A percentile compares a stretch with the other conserved stretches of the same genome.
These are phyloP conservation scores for Aphis craccivora DNA, from an alignment of 1,140 invertebrate genomes.

Conservation along the genomic window DNA sequence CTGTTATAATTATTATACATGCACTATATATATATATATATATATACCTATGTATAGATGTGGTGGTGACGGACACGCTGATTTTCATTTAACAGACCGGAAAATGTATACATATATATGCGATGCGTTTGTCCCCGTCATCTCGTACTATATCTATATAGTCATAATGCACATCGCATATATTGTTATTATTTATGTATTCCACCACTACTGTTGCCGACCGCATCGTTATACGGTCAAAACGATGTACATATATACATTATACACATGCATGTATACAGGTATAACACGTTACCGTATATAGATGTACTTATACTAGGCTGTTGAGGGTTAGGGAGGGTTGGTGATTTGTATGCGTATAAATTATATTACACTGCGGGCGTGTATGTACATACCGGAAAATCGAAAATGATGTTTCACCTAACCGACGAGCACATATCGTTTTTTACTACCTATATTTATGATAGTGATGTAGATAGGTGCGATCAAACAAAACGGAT, in stretches of 20 bases:
- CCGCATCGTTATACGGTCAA: not conserved
- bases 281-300: not conserved
- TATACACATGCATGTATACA: not conserved
- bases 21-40: not conserved
- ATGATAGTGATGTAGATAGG: not conserved
- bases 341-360: not conserved
- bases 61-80: not conserved
- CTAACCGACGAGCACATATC: not conserved
- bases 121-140: not conserved
- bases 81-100: slow-evolving; percentile 53
- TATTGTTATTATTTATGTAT: not conserved
- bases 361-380: not conserved
- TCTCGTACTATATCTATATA: not conserved
- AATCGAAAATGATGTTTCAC: not conserved
- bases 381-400: not conserved
- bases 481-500: not conserved
- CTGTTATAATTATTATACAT: not conserved
- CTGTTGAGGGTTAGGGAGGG: not conserved
- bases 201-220: not conserved
- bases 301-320: not conserved
- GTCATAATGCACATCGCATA: not conserved
- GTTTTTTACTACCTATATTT: not conserved
- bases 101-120: slow-evolving; percentile 13
- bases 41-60: not conserved
- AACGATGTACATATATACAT: not conserved